Conservation (phyloP, 2,888 invertebrate genomes). For the Hartigia nigra region DNA sequence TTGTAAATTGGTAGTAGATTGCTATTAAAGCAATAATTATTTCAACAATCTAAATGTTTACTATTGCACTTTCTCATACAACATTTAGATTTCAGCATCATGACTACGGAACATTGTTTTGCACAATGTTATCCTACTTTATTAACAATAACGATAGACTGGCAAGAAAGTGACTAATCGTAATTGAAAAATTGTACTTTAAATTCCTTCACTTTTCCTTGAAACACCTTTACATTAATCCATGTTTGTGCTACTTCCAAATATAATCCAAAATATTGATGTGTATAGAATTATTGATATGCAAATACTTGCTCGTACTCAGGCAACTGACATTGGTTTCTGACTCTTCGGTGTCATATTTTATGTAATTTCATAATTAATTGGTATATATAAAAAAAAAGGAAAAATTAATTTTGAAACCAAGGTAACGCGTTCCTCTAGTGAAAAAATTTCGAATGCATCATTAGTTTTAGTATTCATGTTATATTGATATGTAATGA, state of each 20-base stretch:
- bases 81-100: not conserved
- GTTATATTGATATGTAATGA: constrained; percentile 33
- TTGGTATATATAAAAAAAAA: not conserved
- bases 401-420: constrained; percentile 40
- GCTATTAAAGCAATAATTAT: not conserved
- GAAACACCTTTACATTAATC: not conserved
- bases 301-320: not conserved
- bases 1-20: not conserved
- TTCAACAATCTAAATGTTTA: not conserved
- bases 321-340: not conserved
- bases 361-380: not conserved
- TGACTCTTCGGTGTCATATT: not conserved
- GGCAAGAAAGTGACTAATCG: not conserved
- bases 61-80: not conserved
- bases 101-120: not conserved
- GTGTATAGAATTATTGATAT: not conserved
- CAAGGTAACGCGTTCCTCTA: constrained; percentile 44
- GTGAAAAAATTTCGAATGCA: constrained; percentile 16
- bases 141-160: not conserved
- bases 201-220: not conserved
- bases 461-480: constrained; percentile 1
- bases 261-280: not conserved
- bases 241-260: not conserved
- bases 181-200: not conserved
- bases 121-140: not conserved